These are phyloP conservation scores for Gorsachius goisagi DNA, from an alignment of 2,113 vertebrate genomes.

Conservation along the genomic window DNA sequence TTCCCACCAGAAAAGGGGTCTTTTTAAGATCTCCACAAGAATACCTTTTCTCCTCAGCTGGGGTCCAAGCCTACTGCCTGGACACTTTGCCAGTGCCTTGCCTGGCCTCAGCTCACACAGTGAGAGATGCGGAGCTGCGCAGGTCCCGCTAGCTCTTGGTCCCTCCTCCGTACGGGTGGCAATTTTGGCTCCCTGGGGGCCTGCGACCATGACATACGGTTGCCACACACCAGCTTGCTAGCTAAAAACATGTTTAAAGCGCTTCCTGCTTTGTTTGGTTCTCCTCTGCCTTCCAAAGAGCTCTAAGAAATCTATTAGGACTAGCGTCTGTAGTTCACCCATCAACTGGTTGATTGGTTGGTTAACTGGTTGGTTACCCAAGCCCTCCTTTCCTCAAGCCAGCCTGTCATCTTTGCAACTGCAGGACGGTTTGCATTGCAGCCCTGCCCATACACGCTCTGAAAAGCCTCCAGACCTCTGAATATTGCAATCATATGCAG, in stretches of 20 bases:
- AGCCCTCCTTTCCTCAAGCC: neutral
- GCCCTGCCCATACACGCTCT: neutral
- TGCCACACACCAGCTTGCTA: neutral
- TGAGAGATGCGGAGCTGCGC: neutral
- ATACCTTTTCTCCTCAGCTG: neutral
- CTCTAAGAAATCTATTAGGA: neutral
- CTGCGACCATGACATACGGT: rapidly evolving
- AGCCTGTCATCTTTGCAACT: neutral
- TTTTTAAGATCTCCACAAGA: neutral
- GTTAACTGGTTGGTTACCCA: neutral
- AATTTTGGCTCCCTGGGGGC: neutral
- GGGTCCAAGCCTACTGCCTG: neutral
- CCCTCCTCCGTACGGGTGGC: neutral
- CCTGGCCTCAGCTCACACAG: neutral
- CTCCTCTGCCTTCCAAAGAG: neutral
- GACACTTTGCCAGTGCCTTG: neutral
- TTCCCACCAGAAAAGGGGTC: neutral
- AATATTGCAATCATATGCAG: neutral
- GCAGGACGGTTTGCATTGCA: neutral
- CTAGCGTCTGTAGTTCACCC: neutral
- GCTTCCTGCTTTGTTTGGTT: neutral
- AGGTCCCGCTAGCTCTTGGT: neutral
- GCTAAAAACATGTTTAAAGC: neutral
- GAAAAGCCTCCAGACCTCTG: neutral
- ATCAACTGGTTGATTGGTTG: neutral